These are phyloP conservation scores for Parnassius orleans DNA, from an alignment of 2,888 invertebrate species.

Conservation along the genomic window DNA sequence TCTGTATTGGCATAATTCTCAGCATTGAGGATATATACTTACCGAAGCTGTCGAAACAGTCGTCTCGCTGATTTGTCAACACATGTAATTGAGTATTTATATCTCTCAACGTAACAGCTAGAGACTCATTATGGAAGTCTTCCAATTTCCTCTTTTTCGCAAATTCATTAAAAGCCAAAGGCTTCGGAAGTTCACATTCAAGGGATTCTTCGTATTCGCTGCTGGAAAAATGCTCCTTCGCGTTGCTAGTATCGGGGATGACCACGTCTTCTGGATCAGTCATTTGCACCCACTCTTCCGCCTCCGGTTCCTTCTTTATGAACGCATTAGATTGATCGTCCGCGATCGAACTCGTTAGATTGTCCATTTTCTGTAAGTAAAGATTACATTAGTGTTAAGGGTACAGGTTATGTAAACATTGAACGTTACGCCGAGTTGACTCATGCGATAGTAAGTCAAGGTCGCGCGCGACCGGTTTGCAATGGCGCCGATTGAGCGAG, in stretches of 20 bases:
- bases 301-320: neutral
- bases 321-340: neutral
- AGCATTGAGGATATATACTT: slow-evolving; percentile 49
- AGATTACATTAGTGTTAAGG: neutral
- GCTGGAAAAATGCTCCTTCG: neutral
- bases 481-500: neutral
- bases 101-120: neutral
- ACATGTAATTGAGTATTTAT: neutral
- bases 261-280: slow-evolving; percentile 6
- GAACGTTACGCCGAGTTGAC: neutral
- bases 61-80: slow-evolving; percentile 30
- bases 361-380: neutral
- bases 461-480: neutral
- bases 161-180: neutral
- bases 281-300: slow-evolving; percentile 16
- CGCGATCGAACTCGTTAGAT: neutral
- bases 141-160: neutral
- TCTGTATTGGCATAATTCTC: slow-evolving; percentile 39
- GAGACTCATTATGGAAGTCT: neutral
- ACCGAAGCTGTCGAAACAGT: slow-evolving; percentile 48
- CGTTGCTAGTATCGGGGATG: neutral
- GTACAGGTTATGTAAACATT: neutral
- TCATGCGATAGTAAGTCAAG: neutral
- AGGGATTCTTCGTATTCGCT: neutral
- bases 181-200: neutral